Evolutionary conservation across 2,888 invertebrate species (phyloP).

Genomic region (Galeopsomyia nigrocyanea): DNA sequence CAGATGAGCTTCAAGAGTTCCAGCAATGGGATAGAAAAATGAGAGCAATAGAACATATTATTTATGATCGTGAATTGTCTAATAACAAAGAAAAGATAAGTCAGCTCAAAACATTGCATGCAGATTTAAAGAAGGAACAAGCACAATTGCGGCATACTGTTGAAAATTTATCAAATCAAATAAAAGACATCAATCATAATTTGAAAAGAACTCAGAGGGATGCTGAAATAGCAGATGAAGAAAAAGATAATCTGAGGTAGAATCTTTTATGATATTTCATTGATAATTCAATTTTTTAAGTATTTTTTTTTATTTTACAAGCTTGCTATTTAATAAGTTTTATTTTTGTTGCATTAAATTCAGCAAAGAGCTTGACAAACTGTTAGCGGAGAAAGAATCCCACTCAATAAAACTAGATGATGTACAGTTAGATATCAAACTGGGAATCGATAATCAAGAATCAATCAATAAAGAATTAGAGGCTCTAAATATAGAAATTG

Average conservation of each 20-base stretch:
- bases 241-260: conserved; percentile 84
- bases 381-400: conserved; percentile 93
- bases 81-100: conserved; percentile 94
- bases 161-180: conserved; percentile 80
- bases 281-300: conserved; percentile 2
- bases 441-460: conserved; percentile 88
- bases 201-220: conserved; percentile 92
- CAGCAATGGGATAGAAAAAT: conserved; percentile 98
- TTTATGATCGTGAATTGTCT: conserved; percentile 94
- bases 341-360: not conserved
- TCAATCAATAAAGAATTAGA: conserved; percentile 90
- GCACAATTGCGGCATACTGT: conserved; percentile 71
- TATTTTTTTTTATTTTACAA: not conserved
- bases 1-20: conserved; percentile 98
- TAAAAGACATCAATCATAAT: conserved; percentile 77
- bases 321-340: too few relatives aligned
- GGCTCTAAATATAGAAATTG: conserved; percentile 87
- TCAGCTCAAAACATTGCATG: conserved; percentile 74
- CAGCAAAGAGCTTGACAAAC: conserved; percentile 89
- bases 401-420: conserved; percentile 95
- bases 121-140: conserved; percentile 62
- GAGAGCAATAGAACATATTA: conserved; percentile 95
- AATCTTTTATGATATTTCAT: conserved; percentile 16
- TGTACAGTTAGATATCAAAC: conserved; percentile 93
- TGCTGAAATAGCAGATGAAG: conserved; percentile 87